Conservation (phyloP, 2,888 invertebrate genomes). For the Rhorus exstirpatorius region DNA sequence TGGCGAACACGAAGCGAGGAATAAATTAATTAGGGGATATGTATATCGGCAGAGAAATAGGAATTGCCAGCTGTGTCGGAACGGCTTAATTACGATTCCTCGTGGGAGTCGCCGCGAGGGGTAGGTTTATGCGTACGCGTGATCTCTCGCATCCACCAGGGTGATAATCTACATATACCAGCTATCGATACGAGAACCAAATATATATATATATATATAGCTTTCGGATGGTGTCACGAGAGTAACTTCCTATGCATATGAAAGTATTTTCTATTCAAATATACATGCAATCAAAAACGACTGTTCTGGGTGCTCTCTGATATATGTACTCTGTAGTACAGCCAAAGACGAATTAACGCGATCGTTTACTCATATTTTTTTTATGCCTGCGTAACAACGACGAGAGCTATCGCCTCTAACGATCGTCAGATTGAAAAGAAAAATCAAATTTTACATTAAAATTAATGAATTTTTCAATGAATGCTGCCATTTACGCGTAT, state of each 20-base stretch:
- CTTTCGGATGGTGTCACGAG: slow-evolving; percentile 12
- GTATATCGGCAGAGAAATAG: slow-evolving; percentile 42
- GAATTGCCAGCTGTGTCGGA: slow-evolving; percentile 59
- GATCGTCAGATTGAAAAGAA: background rate
- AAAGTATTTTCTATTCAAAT: background rate
- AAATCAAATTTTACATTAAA: background rate
- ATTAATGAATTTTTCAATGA: no score
- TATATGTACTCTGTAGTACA: background rate
- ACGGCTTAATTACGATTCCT: slow-evolving; percentile 71
- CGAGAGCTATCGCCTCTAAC: no score
- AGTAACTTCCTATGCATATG: slow-evolving; percentile 11
- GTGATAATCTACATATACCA: slow-evolving; percentile 60
- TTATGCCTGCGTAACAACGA: no score
- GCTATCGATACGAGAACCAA: slow-evolving; percentile 49
- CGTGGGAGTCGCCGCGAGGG: slow-evolving; percentile 41
- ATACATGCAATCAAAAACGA: background rate
- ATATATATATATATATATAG: no score
- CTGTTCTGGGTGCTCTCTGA: background rate
- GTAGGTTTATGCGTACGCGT: slow-evolving; percentile 29
- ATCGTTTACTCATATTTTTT: background rate
- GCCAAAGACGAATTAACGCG: background rate
- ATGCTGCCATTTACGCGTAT: no score
- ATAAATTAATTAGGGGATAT: slow-evolving; percentile 72
- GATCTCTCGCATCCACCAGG: slow-evolving; percentile 40
- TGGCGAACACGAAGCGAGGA: slow-evolving; percentile 35